A percentile compares a stretch with the other conserved stretches of the same genome.
These are phyloP conservation scores for Pararge aegeria DNA, from an alignment of 1,140 invertebrate species.

Conservation along the genomic window DNA sequence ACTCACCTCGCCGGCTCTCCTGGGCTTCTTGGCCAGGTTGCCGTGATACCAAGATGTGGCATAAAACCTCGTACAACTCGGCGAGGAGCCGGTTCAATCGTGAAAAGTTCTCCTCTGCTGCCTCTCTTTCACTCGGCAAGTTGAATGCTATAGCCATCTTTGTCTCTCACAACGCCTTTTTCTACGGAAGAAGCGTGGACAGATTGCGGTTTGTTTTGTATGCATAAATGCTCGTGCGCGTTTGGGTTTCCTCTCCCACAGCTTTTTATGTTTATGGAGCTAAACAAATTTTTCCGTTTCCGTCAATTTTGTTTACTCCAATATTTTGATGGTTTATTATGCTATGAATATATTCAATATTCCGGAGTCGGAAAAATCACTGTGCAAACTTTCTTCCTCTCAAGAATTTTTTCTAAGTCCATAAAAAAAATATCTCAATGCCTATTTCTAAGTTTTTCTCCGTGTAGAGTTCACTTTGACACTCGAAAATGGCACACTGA, in stretches of 20 bases:
- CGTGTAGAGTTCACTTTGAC: constrained; percentile 50
- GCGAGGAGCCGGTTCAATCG: constrained; percentile 75
- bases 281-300: constrained; percentile 4
- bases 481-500: constrained; percentile 49
- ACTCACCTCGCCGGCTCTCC: constrained; percentile 74
- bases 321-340: neutral
- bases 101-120: constrained; percentile 76
- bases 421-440: constrained; percentile 19
- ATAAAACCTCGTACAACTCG: constrained; percentile 76
- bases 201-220: constrained; percentile 67
- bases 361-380: neutral
- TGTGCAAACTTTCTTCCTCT: neutral
- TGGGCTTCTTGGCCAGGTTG: constrained; percentile 70
- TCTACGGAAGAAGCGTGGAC: constrained; percentile 67
- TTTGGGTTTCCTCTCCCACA: constrained; percentile 35
- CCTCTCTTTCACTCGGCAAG: constrained; percentile 76
- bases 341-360: neutral
- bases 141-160: constrained; percentile 79
- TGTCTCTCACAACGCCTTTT: constrained; percentile 63
- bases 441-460: constrained; percentile 27
- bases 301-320: neutral
- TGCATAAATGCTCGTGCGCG: constrained; percentile 62
- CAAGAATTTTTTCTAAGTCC: constrained; percentile 9
- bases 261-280: constrained; percentile 27
- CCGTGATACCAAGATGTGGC: constrained; percentile 74